phyloP scores from a whole-genome alignment of 2,113 vertebrate genomes.

The Serinus canaria region DNA sequence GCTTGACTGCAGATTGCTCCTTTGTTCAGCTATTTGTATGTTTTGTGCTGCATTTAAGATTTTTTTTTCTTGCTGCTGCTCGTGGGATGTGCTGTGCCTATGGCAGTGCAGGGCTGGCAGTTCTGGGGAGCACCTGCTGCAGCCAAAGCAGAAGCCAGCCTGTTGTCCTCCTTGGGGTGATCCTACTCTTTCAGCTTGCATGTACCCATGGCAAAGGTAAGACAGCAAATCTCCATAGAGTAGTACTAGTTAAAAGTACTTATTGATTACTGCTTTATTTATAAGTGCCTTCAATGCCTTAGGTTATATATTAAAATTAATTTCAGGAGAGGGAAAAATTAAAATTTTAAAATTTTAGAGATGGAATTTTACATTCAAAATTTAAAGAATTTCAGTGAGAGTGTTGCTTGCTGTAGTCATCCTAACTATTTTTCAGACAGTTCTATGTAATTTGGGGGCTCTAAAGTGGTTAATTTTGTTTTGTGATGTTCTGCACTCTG shows the following conservation, averaged over 20 bases:
- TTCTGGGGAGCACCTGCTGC: rapidly evolving
- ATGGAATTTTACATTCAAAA: background rate
- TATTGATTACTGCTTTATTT: background rate
- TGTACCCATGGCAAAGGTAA: background rate
- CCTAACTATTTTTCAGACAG: background rate
- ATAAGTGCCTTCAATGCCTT: background rate
- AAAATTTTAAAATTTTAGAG: background rate
- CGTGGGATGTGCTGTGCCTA: rapidly evolving
- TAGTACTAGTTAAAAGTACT: background rate
- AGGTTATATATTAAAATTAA: background rate
- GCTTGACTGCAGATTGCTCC: background rate
- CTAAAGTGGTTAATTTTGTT: background rate
- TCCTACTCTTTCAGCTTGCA: background rate
- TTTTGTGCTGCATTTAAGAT: background rate
- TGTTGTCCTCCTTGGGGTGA: background rate
- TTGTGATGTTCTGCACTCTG: background rate
- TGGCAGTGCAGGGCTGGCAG: background rate
- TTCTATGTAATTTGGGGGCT: background rate
- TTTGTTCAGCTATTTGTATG: background rate
- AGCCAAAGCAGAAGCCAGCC: background rate
- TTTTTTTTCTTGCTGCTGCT: background rate
- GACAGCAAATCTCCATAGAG: background rate
- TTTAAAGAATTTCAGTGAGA: background rate
- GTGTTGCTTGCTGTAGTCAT: background rate
- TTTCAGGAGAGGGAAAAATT: background rate